Base-by-base conservation (phyloP, 2,113 vertebrate species). In the Origma solitaria region DNA sequence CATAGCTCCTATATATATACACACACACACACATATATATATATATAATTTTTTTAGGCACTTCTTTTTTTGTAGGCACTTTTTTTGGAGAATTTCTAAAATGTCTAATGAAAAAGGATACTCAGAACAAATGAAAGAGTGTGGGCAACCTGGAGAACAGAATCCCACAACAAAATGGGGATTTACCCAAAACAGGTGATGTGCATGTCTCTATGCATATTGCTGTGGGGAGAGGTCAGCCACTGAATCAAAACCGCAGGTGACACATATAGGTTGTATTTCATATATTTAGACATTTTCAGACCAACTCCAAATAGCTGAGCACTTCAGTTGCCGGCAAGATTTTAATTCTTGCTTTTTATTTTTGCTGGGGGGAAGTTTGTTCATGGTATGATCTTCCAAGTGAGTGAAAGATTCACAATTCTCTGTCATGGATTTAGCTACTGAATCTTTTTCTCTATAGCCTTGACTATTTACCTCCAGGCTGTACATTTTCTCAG, bases 291-390 rank as follows among this genome's bases (percentile, higher is more conserved):
- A 50, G 19, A 35, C 31, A 24, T 11, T 44, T 69, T 38, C 37
- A 92, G 60, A 64, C 21, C 25, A 54, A 19, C 13, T 76, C 14
- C 11, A 37, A 65, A 40, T 27, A 65, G 16, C 22, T 21, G 13
- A 79, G 5, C 2, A 2, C 45, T 83, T 75, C 15, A 35, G 22
- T 28, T 79, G 50, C 10, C 60, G 21, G 14, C 54, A 49, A 70
- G 31, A 60, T 35, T 44, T 65, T 11, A 33, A 44, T 45, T 45
- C 42, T 42, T 42, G 12, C 44, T 54, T 79, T 44, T 33, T 22
- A 27, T 15, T 15, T 53, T 60, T 79, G 4, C 7, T 31, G 7
- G 3, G 6, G 6, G 3, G 2, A 40, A 1, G 4, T 40, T 33
- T 58, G 2, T 42, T 64, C 8, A 5, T 50, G 57, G 7, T 54